phyloP scores from a whole-genome alignment of 2,888 invertebrate species.

The Scaptomyza parva region DNA sequence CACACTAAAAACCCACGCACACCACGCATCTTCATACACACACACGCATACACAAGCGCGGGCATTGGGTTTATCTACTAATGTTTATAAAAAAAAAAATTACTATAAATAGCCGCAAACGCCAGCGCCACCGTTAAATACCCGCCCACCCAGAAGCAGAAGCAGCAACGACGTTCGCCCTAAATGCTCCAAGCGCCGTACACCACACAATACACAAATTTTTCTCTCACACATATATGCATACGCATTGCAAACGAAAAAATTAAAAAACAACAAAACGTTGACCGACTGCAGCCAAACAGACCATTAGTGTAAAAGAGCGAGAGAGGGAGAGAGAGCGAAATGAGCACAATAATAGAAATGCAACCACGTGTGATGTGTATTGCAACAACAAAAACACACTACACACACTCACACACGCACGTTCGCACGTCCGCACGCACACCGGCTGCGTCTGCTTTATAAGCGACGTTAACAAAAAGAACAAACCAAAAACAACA shows the following conservation, averaged over 20 bases:
- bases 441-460: constrained; percentile 44
- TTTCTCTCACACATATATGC: neutral
- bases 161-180: constrained; percentile 15
- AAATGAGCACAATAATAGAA: constrained; percentile 48
- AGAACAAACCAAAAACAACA: constrained; percentile 5
- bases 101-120: constrained; percentile 71
- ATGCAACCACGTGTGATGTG: constrained; percentile 79
- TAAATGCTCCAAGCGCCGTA: constrained; percentile 45
- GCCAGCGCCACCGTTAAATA: constrained; percentile 56
- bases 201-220: constrained; percentile 17
- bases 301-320: constrained; percentile 13
- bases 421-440: constrained; percentile 16
- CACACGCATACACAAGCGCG: constrained; percentile 19
- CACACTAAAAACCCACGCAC: constrained; percentile 40
- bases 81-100: constrained; percentile 67
- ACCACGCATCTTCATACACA: constrained; percentile 7
- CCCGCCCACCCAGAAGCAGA: constrained; percentile 52
- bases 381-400: constrained; percentile 50
- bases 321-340: constrained; percentile 20
- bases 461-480: constrained; percentile 31
- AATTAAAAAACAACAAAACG: constrained; percentile 10
- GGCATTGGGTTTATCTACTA: constrained; percentile 66
- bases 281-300: constrained; percentile 34
- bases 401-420: constrained; percentile 5
- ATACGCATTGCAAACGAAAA: constrained; percentile 8